phyloP scores from a whole-genome alignment of 1,140 invertebrate species.

The Dinothrombium tinctorium region DNA sequence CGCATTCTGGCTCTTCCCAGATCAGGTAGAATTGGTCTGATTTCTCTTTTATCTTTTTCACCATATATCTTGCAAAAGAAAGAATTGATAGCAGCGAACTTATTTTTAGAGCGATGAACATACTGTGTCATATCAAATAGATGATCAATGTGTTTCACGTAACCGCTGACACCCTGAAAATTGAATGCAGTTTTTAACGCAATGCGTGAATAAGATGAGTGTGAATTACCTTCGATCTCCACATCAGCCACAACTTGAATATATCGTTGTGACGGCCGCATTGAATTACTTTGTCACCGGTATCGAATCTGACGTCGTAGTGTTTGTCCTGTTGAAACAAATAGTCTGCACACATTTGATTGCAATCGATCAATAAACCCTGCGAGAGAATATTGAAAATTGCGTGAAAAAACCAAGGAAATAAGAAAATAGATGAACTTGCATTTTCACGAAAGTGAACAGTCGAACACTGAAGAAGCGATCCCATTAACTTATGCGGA shows the following conservation, averaged over 20 bases:
- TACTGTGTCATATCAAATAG: conserved; percentile 58
- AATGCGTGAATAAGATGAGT: not conserved
- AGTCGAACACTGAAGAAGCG: conserved; percentile 87
- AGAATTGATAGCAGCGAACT: too few relatives aligned
- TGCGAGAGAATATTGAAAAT: conserved; percentile 29
- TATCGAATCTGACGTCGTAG: conserved; percentile 89
- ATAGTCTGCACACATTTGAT: conserved; percentile 92
- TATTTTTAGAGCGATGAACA: conserved; percentile 10
- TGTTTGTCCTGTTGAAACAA: conserved; percentile 97
- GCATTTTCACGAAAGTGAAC: conserved; percentile 90
- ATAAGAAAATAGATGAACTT: conserved; percentile 30
- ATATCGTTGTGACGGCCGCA: conserved; percentile 96
- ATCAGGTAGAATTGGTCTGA: conserved; percentile 76
- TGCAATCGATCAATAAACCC: conserved; percentile 85
- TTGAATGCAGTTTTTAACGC: not conserved
- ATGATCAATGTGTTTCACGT: conserved; percentile 70
- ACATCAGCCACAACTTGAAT: conserved; percentile 97
- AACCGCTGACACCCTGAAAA: conserved; percentile 58
- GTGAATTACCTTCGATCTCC: conserved; percentile 62
- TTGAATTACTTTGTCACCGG: conserved; percentile 97
- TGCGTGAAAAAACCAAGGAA: too few relatives aligned
- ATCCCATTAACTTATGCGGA: conserved; percentile 95
- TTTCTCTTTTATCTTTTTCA: conserved; percentile 52
- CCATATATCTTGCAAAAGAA: conserved; percentile 39
- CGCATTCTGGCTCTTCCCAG: conserved; percentile 54